These are phyloP conservation scores for Xanthia icteritia DNA, from an alignment of 2,888 invertebrate species.

Conservation along the genomic window DNA sequence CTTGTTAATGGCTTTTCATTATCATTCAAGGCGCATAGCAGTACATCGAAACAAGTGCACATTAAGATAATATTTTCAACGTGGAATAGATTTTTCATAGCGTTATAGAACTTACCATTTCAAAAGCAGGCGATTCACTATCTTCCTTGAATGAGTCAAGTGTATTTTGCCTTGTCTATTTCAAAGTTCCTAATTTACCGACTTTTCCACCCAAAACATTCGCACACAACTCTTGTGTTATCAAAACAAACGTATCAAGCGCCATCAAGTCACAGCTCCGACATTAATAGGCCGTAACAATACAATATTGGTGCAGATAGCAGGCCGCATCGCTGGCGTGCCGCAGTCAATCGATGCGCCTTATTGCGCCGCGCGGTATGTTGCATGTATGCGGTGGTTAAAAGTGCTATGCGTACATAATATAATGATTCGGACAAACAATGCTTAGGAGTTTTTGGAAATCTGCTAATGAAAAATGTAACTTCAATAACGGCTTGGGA, in stretches of 20 bases:
- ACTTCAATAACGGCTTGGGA: neutral
- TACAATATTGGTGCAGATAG: conserved; percentile 65
- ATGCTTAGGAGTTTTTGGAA: neutral
- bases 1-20: neutral
- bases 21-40: neutral
- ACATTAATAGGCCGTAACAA: conserved; percentile 65
- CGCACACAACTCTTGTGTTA: conserved; percentile 32
- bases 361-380: conserved; percentile 57
- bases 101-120: neutral
- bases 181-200: neutral
- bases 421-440: neutral
- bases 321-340: conserved; percentile 52
- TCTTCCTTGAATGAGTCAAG: neutral
- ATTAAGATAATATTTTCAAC: neutral
- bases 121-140: neutral
- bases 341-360: conserved; percentile 62
- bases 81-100: neutral
- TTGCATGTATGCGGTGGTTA: conserved; percentile 17
- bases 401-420: conserved; percentile 25
- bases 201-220: conserved; percentile 8
- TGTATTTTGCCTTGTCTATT: neutral
- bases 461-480: neutral
- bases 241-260: conserved; percentile 52
- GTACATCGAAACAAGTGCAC: neutral
- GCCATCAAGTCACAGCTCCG: conserved; percentile 44